Percentiles rank a stretch among this genome's conserved stretches.
Evolutionary conservation across 2,113 vertebrate species (phyloP).

Genomic region (Sphaerodactylus townsendi): DNA sequence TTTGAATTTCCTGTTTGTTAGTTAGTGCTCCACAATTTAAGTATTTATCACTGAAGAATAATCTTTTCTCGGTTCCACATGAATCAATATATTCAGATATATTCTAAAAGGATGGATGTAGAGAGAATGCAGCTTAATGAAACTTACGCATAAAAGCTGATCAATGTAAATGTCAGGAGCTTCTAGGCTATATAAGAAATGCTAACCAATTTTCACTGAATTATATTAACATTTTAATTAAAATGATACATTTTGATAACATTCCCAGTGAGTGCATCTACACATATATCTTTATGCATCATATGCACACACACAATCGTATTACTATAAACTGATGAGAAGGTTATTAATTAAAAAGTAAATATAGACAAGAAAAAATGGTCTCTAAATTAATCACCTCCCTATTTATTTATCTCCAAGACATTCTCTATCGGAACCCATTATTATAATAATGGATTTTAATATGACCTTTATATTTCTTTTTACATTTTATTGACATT

Average conservation of each 20-base stretch:
- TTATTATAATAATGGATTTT: neutral
- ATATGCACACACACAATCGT: neutral
- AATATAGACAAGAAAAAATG: constrained; percentile 28
- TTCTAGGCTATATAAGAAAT: constrained; percentile 12
- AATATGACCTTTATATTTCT: constrained; percentile 26
- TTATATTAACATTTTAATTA: constrained; percentile 19
- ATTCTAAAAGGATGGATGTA: neutral
- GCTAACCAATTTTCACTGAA: constrained; percentile 20
- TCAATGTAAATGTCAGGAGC: constrained; percentile 23
- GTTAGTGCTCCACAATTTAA: neutral
- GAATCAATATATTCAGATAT: neutral
- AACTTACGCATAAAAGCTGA: constrained; percentile 6
- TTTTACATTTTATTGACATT: constrained; percentile 26
- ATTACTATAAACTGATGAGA: neutral
- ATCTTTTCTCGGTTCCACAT: neutral
- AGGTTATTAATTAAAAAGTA: constrained; percentile 42
- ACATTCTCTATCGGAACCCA: neutral
- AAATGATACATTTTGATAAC: constrained; percentile 23
- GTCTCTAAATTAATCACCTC: constrained; percentile 25
- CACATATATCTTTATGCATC: neutral
- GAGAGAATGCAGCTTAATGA: constrained; percentile 23
- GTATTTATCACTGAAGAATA: neutral
- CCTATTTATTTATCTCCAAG: constrained; percentile 13
- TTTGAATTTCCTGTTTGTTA: neutral
- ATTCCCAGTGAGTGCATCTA: neutral